Evolutionary conservation across 2,113 vertebrate species (phyloP), one percentile per base, ranked within the genome.

Genomic region (Eclectus roratus): DNA sequence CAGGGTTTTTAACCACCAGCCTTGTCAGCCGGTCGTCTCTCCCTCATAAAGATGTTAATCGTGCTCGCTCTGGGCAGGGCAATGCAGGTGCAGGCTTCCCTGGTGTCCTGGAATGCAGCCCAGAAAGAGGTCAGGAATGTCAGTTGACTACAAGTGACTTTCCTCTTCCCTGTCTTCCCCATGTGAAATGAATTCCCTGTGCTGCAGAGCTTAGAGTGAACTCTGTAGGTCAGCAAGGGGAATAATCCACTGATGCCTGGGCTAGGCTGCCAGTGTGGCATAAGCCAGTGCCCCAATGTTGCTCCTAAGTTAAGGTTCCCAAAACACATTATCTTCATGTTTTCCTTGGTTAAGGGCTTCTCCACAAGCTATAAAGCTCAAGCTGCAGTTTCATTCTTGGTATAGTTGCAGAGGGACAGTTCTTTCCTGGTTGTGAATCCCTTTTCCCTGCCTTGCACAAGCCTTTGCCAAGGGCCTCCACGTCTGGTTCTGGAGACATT

Each of bases 261-360:
- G 21, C 35, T 52, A 28, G 53, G 17, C 61, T 95, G 44, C 27
- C 27, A 20, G 17, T 16, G 11, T 88, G 47, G 33, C 35, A 27
- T 15, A 17, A 89, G 43, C 39, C 39, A 35, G 66, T 52, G 63
- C 20, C 23, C 4, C 4, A 2, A 7, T 1, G 1, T 31, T 85
- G 25, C 35, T 85, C 35, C 39, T 21, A 20, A 21, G 4, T 25
- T 46, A 37, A 50, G 24, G 28, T 80, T 24, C 12, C 10, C 35
- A 33, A 55, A 85, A 29, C 12, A 4, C 25, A 9, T 37, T 37
- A 0, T 46, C 31, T 41, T 58, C 20, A 23, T 1, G 0, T 89
- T 85, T 20, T 33, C 27, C 23, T 70, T 87, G 35, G 25, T 24
- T 41, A 87, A 28, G n/a, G 33, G 52, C 33, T 93, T 85, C 20